Base-by-base conservation (phyloP, 2,888 invertebrate genomes). In the Dyspetes luteomarginatus region DNA sequence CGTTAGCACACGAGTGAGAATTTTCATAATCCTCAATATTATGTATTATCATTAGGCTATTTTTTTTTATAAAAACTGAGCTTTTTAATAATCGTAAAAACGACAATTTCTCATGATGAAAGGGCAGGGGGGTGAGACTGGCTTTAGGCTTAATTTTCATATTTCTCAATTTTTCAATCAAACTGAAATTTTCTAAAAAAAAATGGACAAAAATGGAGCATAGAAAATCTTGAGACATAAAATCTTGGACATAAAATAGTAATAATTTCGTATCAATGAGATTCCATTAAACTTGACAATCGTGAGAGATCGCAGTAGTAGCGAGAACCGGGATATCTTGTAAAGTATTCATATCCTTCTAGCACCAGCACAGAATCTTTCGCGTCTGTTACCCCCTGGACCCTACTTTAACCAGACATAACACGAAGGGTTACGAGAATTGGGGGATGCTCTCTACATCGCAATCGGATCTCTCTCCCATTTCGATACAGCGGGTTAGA, bases 381-480 rank as follows among this genome's bases (percentile, higher is more conserved):
- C 30, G 52, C 30, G 52, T 50, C 55, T 58, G 60, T 50, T 69
- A 62, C 52, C 28, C 71, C n/a, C n/a, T 12, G 62, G 60, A 68
- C 67, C 68, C 68, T 68, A 45, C 68, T 65, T 69, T 74, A 19
- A 50, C 24, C 52, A 69, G 64, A 82, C 52, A 64, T 68, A 81
- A 64, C 62, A 56, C 60, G 50, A 58, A 73, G 77, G 50, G 58
- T 73, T 73, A 65, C 50, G 52, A 60, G 77, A 77, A 67, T 74
- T 67, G 75, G 67, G 77, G 82, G 78, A 84, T 82, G 79, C 80
- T 81, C 76, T 81, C 73, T 36, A 36, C 48, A 30, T 80, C 67
- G 52, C 65, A 71, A 81, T 84, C 84, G 48, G 76, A 85, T 86
- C 82, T 75, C n/a, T n/a, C 56, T 58, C 41, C 71, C 74, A 71